Base-by-base conservation (phyloP, 2,113 vertebrate genomes). In the Leuciscus idus region DNA sequence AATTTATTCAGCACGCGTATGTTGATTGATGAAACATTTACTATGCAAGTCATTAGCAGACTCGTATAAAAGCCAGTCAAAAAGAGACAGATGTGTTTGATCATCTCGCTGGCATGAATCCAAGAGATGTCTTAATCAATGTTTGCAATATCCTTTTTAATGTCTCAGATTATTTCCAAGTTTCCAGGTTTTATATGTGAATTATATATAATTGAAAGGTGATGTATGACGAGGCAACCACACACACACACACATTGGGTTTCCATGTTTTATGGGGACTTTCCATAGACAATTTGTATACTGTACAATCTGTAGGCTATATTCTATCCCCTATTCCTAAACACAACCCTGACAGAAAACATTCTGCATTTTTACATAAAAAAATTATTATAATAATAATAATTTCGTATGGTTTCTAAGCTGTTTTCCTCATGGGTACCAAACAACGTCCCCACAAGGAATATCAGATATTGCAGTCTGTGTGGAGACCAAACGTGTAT, bases 171-270 rank as follows among this genome's bases (percentile, higher is more conserved):
- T 86, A 59, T 74, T 23, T 48, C 9, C 33, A 28, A 62, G 33
- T 70, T 73, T 11, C 19, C 6, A n/a, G 57, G 9, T 62, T 76
- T 70, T 7, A 72, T 52, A 3, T 8, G 19, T 70, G 26, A 72
- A 57, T 30, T 70, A 43, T 43, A 13, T 55, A n/a, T 77, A 59
- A 68, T 76, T 55, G 70, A 39, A 36, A 76, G 68, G 55, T 81
- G 55, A 86, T 86, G 78, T 30, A 82, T 82, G 78, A 48, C 1
- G 21, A 64, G 12, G 85, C 77, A 83, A 86, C 13, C 77, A 46
- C 43, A 55, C 33, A 26, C 26, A n/a, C 57, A 61, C 7, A 61
- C 23, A 4, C 57, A n/a, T n/a, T 13, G 6, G 19, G 17, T 57
- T 52, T 78, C 50, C 52, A 30, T 57, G 46, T 52, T 52, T 17